phyloP scores from a whole-genome alignment of 2,888 invertebrate species.

The Glaucopsyche alexis region DNA sequence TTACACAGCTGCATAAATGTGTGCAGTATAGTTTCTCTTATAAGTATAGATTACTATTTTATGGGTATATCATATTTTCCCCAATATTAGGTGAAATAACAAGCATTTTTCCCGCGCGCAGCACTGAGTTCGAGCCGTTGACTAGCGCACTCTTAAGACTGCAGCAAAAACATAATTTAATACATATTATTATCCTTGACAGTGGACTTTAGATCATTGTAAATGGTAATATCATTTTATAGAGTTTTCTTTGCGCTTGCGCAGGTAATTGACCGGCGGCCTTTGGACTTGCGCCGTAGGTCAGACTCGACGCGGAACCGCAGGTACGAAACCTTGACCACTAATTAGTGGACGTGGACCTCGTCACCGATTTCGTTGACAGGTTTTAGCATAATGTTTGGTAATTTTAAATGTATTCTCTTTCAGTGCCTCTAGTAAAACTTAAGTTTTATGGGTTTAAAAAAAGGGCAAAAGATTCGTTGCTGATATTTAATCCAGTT shows the following conservation, averaged over 20 bases:
- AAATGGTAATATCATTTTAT: conserved; percentile 15
- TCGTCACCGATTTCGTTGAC: conserved; percentile 3
- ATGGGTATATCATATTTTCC: too few relatives aligned
- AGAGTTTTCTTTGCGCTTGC: conserved; percentile 5
- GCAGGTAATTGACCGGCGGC: conserved; percentile 7
- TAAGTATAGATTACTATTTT: too few relatives aligned
- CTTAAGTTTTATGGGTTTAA: background rate
- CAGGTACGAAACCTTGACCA: background rate
- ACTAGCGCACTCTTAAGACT: background rate
- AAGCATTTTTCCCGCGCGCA: too few relatives aligned
- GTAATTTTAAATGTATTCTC: background rate
- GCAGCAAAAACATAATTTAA: background rate
- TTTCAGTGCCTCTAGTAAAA: background rate
- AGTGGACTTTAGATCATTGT: background rate
- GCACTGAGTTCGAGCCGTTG: too few relatives aligned
- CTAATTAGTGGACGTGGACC: background rate
- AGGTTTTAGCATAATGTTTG: background rate
- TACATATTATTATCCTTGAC: background rate
- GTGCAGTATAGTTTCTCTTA: too few relatives aligned
- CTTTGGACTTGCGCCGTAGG: background rate
- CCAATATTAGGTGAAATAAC: too few relatives aligned
- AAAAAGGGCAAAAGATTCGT: background rate
- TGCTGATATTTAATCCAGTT: too few relatives aligned
- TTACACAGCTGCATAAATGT: too few relatives aligned
- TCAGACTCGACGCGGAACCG: background rate